A percentile compares a stretch with the other conserved stretches of the same genome.
phyloP scores from a whole-genome alignment of 2,797 vertebrate genomes.

The Gymnothorax javanicus region DNA sequence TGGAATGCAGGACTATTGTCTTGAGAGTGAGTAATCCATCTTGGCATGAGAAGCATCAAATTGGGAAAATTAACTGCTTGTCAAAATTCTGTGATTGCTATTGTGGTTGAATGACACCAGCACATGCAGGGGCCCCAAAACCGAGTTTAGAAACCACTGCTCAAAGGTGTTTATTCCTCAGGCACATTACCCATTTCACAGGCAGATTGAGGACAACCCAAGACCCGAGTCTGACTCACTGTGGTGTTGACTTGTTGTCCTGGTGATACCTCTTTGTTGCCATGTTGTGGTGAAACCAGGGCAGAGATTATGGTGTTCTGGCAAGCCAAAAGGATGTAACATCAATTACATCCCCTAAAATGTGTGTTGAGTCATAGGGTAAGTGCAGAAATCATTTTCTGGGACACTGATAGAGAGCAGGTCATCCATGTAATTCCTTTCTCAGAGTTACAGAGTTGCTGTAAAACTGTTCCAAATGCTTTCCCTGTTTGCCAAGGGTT shows the following conservation, averaged over 20 bases:
- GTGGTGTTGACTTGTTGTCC: constrained; percentile 1
- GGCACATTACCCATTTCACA: neutral
- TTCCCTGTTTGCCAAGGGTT: neutral
- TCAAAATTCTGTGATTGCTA: no score
- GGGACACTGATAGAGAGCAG: neutral
- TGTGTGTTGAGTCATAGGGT: neutral
- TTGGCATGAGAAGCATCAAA: no score
- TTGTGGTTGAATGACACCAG: no score
- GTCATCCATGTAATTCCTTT: neutral
- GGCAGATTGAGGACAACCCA: constrained; percentile 12
- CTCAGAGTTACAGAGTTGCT: neutral
- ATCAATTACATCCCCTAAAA: neutral
- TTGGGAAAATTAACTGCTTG: no score
- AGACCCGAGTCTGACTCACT: neutral
- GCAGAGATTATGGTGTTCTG: neutral
- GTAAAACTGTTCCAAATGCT: neutral
- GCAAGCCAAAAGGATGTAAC: neutral
- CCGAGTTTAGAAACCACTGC: no score
- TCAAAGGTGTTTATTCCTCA: no score
- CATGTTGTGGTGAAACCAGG: neutral
- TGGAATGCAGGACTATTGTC: no score
- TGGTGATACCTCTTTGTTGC: constrained; percentile 10
- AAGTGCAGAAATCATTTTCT: neutral
- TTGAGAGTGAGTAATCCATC: no score
- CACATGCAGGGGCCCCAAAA: no score